Evolutionary conservation across 2,888 invertebrate genomes (phyloP).

Genomic region (Eledona agricola): DNA sequence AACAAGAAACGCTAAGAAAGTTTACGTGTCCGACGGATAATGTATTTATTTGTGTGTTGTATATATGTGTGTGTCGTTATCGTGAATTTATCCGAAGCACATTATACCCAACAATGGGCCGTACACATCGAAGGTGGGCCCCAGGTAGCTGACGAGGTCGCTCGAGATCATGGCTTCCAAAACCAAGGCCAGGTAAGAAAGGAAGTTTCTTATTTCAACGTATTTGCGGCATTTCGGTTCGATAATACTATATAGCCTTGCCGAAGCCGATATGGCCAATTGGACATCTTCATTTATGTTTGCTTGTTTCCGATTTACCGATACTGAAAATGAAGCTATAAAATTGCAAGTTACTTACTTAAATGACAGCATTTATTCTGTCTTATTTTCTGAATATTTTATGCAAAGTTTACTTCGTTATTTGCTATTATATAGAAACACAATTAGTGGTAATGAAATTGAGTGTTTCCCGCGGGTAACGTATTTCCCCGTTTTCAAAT

Average conservation of each 20-base stretch:
- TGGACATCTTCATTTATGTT: background rate
- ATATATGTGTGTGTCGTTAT: conserved; percentile 47
- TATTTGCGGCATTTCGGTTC: conserved; percentile 36
- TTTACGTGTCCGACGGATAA: conserved; percentile 44
- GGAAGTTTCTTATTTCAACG: conserved; percentile 22
- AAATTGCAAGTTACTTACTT: no score
- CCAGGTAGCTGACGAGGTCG: conserved; percentile 75
- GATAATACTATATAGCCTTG: conserved; percentile 31
- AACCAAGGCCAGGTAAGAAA: conserved; percentile 83
- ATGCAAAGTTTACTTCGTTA: no score
- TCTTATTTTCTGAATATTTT: no score
- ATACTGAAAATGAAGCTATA: no score
- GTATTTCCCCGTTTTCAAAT: conserved; percentile 24
- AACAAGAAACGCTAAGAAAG: conserved; percentile 22
- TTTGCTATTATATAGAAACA: no score
- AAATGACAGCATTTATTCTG: no score
- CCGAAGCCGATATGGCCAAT: conserved; percentile 31
- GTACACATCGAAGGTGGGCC: conserved; percentile 78
- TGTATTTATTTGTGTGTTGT: conserved; percentile 50
- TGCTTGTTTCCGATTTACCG: background rate
- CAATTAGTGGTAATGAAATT: no score
- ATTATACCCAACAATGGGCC: conserved; percentile 87
- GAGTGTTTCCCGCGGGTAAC: conserved; percentile 32
- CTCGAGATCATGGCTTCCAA: conserved; percentile 82
- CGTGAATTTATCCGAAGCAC: conserved; percentile 53